Base-by-base conservation (phyloP, 1,140 invertebrate species). In the Drosophila varians region DNA sequence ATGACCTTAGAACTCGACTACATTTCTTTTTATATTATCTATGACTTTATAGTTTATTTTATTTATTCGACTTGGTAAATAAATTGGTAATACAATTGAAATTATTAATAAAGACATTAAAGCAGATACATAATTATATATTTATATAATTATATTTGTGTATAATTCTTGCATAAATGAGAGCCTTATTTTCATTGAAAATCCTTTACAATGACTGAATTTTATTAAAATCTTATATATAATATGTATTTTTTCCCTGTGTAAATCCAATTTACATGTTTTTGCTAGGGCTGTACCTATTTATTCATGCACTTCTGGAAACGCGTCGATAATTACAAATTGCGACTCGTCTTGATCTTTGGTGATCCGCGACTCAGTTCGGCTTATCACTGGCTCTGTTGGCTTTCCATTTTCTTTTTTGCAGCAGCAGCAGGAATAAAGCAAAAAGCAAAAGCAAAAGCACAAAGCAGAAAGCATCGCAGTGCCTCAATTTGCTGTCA, bases 271-370 rank as follows among this genome's bases (percentile, higher is more conserved):
- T 68, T 60, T 66, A 18, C 14, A 38, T 38, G 12, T 38, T 38
- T 38, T 38, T 7, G 12, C 4, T 14, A 11, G 14, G 36, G 36
- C 36, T 16, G 36, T 38, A 16, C 36, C 16, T 36, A 12, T 38
- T 6, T 38, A 14, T 38, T 31, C 28, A 31, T 31, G 28, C 28
- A 31, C 9, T 31, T 31, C 28, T 31, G 28, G 34, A 31, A 42
- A 46, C 52, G 62, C 48, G 56, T 82, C 78, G 38, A 79, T 75
- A 83, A 72, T 72, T 74, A 57, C 58, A 72, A 84, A 84, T 69
- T 86, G 61, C 79, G 79, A 61, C 56, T 68, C 74, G 42, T 38
- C 25, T 31, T 71, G 36, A 58, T 70, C 65, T 58, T 19, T 36
- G n/a, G 40, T 79, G 77, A 79, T 79, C 77, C 62, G 28, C 38